Evolutionary conservation across 1,140 invertebrate genomes (phyloP), one percentile per base, ranked within the genome.

Genomic region (Ganaspis sp.): DNA sequence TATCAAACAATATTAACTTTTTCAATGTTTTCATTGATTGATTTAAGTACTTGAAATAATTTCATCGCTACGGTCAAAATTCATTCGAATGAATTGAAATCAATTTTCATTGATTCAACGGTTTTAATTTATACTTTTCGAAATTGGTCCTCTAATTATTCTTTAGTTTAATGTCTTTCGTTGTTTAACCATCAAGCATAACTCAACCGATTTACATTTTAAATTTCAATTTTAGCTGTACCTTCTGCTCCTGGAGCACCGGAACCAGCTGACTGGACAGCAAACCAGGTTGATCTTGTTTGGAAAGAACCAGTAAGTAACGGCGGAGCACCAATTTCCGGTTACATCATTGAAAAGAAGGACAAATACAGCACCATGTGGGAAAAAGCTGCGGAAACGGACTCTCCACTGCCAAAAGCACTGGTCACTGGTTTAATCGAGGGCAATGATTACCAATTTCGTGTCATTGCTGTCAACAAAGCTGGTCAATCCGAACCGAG

Each of bases 371-470:
- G 96, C 82, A 95, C 94, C 45, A 94, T 97, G 84, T 97, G 97
- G 97, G 96, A 98, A 89, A 97, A 98, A 87, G 96, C 96, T 40
- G 84, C 95, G 23, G 97, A 98, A 91, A 96, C 95, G 0, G 94
- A 95, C 76, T 93, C 92, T 21, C 92, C 95, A 4, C 92, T 93
- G 15, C 95, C 95, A 0, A 93, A 94, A 80, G 96, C 94, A 42
- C 93, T 94, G 53, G 94, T 98, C 2, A 95, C 95, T 79, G 97
- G 97, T 73, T 91, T 99, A 4, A 96, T 98, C 81, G 98, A 99
- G 93, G 98, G 98, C 58, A 97, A 98, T 87, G 97, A 99, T 89
- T 99, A 99, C 89, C 97, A 99, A 89, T 99, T 99, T 94, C 94
- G 98, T n/a, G 96, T 99, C 3, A 96, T 97, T 83, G 98, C 98